phyloP scores from a whole-genome alignment of 2,113 vertebrate genomes.

The Hiodon tergisus region DNA sequence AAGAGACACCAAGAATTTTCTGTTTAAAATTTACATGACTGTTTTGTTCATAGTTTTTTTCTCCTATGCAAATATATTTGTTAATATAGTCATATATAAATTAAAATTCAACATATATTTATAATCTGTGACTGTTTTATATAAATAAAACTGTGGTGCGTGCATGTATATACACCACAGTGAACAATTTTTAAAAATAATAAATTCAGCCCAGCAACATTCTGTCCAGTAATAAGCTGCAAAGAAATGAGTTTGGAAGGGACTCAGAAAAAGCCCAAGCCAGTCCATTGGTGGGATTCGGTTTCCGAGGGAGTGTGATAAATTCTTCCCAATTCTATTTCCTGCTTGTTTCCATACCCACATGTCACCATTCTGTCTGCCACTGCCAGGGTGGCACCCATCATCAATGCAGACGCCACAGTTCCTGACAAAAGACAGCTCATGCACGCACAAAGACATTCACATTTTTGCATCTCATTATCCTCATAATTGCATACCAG shows the following conservation, averaged over 20 bases:
- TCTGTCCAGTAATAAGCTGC: too few species aligned
- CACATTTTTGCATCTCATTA: conserved; percentile 99
- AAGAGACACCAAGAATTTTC: background rate
- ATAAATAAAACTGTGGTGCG: too few species aligned
- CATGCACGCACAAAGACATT: conserved; percentile 77
- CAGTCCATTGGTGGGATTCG: background rate
- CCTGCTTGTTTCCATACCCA: conserved; percentile 61
- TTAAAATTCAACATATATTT: too few species aligned
- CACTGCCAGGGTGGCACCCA: conserved; percentile 75
- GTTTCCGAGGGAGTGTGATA: conserved; percentile 55
- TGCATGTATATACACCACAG: too few species aligned
- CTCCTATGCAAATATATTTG: background rate
- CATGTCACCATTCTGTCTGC: conserved; percentile 73
- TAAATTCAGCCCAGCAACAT: too few species aligned
- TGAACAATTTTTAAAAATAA: too few species aligned
- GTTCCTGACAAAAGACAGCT: conserved; percentile 84
- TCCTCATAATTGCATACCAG: conserved; percentile 84
- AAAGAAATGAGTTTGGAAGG: background rate
- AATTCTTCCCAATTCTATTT: conserved; percentile 64
- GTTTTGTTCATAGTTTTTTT: background rate
- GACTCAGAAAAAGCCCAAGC: background rate
- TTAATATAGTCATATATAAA: too few species aligned
- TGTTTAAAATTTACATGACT: background rate
- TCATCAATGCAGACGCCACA: conserved; percentile 73
- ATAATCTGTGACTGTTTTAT: too few species aligned